A percentile compares a stretch with the other conserved stretches of the same genome.
Conservation (phyloP, 2,113 vertebrate species). For the Platysteira castanea region DNA sequence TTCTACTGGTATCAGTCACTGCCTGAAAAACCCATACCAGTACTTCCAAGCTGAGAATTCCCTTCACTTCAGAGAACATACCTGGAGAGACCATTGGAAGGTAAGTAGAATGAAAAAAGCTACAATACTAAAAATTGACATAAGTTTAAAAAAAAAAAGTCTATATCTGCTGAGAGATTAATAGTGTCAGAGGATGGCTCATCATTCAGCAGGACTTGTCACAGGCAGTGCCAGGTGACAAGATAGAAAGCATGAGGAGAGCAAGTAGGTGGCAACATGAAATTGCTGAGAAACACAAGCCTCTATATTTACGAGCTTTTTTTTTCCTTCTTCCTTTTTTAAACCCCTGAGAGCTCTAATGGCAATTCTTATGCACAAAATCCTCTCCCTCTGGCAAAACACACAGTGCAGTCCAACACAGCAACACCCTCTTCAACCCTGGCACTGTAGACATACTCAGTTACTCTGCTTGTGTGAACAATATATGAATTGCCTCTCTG, state of each 20-base stretch:
- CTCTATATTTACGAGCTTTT: rapidly evolving
- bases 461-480: background rate
- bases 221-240: background rate
- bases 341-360: background rate
- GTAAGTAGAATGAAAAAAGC: background rate
- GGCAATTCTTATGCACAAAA: background rate
- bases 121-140: background rate
- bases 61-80: background rate
- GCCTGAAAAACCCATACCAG: background rate
- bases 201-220: background rate
- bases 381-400: background rate
- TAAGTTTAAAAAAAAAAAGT: background rate
- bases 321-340: background rate
- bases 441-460: background rate
- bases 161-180: background rate
- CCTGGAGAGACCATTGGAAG: background rate
- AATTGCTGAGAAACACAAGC: background rate
- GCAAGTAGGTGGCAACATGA: background rate
- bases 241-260: background rate
- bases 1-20: background rate
- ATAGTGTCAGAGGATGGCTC: background rate
- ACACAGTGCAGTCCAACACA: background rate
- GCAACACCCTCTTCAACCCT: background rate
- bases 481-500: background rate
- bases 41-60: background rate